phyloP scores from a whole-genome alignment of 92 coral and sea anemone genomes.

The Hydrozoanthus gracilis region DNA sequence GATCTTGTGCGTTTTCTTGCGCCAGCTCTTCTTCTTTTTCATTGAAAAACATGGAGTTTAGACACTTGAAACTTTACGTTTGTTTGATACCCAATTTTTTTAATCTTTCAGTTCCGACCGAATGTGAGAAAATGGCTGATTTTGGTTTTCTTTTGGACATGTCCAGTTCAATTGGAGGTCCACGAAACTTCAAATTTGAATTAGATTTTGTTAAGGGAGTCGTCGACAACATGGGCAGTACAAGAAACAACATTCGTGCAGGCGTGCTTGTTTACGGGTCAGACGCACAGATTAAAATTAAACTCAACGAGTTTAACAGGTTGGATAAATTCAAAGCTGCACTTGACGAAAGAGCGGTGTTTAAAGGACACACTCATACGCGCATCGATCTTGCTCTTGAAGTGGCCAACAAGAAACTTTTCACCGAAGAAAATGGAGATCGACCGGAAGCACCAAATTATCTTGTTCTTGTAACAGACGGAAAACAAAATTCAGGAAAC shows the following conservation, averaged over 20 bases:
- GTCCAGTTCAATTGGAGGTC: conserved; percentile 17
- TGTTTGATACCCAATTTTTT: not conserved
- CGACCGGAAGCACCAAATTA: conserved; percentile 30
- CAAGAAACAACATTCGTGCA: conserved; percentile 2
- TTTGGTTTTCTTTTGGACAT: conserved; percentile 33
- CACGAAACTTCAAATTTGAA: conserved; percentile 2
- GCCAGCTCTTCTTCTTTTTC: no score
- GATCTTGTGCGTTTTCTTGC: no score
- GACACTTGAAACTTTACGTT: no score
- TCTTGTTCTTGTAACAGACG: conserved; percentile 41
- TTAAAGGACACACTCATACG: not conserved
- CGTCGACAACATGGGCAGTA: not conserved
- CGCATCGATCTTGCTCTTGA: conserved; percentile 18
- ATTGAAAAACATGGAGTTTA: no score
- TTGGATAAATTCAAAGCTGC: conserved; percentile 24
- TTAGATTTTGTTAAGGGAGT: conserved; percentile 27
- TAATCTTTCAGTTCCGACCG: conserved; percentile 3
- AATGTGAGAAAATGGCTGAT: conserved; percentile 14
- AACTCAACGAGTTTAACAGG: conserved; percentile 11
- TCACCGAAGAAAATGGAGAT: conserved; percentile 34
- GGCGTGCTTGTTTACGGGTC: not conserved
- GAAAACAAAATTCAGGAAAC: conserved; percentile 9
- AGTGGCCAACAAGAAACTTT: not conserved
- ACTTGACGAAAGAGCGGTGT: not conserved
- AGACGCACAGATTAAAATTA: not conserved